Conservation (phyloP, 2,113 vertebrate genomes). For the Chaetops frenatus region DNA sequence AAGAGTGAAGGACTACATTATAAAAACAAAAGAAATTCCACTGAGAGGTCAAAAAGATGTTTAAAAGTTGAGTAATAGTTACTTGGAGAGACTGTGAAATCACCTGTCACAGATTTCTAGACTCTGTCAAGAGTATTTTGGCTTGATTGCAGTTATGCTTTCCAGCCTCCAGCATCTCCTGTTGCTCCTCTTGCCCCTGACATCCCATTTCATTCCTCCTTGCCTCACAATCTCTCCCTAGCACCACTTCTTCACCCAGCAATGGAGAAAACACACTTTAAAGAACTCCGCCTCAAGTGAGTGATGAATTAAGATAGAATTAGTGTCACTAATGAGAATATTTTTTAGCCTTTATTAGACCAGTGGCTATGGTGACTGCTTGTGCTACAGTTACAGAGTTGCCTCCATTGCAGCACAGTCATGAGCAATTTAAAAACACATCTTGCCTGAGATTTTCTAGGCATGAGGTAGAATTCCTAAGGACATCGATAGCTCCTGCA, state of each 20-base stretch:
- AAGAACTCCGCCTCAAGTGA: background rate
- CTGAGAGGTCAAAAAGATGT: background rate
- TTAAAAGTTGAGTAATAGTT: background rate
- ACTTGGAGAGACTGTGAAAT: background rate
- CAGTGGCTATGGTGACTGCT: background rate
- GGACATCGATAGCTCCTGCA: background rate
- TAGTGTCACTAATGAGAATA: background rate
- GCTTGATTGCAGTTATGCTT: background rate
- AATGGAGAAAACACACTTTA: background rate
- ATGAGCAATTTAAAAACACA: background rate
- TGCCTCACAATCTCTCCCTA: background rate
- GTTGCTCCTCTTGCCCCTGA: background rate
- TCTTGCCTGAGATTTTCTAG: background rate
- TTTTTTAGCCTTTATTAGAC: background rate
- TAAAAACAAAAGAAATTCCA: background rate
- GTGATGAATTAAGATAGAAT: background rate
- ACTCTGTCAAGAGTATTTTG: background rate
- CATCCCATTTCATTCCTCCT: background rate
- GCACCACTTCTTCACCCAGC: background rate
- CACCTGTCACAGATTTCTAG: background rate
- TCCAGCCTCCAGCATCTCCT: background rate
- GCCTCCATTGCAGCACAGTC: background rate
- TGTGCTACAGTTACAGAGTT: background rate
- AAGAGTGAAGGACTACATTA: background rate
- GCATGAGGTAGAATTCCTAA: background rate